Evolutionary conservation across 2,797 vertebrate genomes (phyloP).

Genomic region (Gadopsis marmoratus): DNA sequence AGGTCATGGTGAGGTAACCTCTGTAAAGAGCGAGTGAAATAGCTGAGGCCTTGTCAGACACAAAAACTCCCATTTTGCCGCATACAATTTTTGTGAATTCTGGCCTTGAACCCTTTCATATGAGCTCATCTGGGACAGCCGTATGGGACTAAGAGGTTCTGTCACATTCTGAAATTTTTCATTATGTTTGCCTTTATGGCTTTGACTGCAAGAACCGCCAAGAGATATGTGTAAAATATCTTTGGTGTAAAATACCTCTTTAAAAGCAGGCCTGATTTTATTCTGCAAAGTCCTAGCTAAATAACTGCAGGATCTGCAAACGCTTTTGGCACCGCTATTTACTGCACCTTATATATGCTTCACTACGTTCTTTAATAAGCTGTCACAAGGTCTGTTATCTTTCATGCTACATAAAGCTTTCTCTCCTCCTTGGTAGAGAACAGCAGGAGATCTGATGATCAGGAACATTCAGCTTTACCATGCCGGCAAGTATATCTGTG

Average conservation of each 20-base stretch:
- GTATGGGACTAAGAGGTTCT: slow-evolving; percentile 25
- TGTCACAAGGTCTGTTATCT: slow-evolving; percentile 74
- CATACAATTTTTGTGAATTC: slow-evolving; percentile 25
- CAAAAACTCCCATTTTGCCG: slow-evolving; percentile 43
- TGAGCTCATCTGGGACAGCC: slow-evolving; percentile 29
- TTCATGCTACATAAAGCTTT: slow-evolving; percentile 77
- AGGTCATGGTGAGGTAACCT: slow-evolving; percentile 51
- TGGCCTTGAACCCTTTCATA: slow-evolving; percentile 43
- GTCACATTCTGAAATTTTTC: slow-evolving; percentile 24
- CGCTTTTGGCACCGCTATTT: slow-evolving; percentile 52
- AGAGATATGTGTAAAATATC: slow-evolving; percentile 16
- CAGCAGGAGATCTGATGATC: slow-evolving; percentile 96
- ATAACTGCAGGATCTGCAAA: slow-evolving; percentile 46
- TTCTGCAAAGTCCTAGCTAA: slow-evolving; percentile 22
- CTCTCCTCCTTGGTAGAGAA: slow-evolving; percentile 83
- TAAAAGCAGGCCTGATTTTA: slow-evolving; percentile 15
- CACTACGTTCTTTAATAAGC: slow-evolving; percentile 74
- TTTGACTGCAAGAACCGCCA: slow-evolving; percentile 20
- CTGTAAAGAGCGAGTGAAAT: slow-evolving; percentile 37
- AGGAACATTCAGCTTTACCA: slow-evolving; percentile 96
- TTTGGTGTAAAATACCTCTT: slow-evolving; percentile 17
- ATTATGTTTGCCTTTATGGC: slow-evolving; percentile 19
- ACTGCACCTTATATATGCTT: slow-evolving; percentile 68
- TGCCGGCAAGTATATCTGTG: slow-evolving; percentile 94
- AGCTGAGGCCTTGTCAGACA: slow-evolving; percentile 39